Evolutionary conservation across 2,113 vertebrate species (phyloP).

Genomic region (Chlorodrepanis virens): DNA sequence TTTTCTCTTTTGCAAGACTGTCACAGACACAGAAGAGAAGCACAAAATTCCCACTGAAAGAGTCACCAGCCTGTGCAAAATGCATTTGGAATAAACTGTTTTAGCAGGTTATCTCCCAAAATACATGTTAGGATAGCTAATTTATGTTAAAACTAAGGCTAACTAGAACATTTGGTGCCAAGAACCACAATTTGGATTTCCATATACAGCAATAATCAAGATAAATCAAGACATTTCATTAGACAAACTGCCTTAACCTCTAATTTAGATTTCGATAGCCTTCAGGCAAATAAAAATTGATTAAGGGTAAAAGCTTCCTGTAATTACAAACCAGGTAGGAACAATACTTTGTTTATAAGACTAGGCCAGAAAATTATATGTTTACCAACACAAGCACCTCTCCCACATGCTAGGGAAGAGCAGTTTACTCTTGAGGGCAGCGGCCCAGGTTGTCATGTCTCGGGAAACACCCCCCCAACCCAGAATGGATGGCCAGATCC

Average conservation of each 20-base stretch:
- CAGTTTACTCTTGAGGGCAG: background rate
- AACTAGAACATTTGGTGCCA: background rate
- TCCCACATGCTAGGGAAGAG: background rate
- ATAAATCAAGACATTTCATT: background rate
- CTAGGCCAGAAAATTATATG: background rate
- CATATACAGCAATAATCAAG: background rate
- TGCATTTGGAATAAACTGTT: background rate
- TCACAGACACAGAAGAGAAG: background rate
- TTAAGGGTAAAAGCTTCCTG: constrained; percentile 21
- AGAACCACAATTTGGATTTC: background rate
- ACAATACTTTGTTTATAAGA: background rate
- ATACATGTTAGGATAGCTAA: background rate
- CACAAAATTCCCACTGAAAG: background rate
- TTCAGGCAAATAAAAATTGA: background rate
- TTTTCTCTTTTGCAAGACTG: background rate
- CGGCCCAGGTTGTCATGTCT: background rate
- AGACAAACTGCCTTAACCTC: background rate
- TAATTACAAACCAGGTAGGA: background rate
- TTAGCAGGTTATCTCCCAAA: background rate
- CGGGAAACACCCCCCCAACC: fast-evolving
- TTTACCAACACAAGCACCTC: background rate
- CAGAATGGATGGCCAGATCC: fast-evolving
- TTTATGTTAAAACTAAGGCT: background rate
- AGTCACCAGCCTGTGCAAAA: background rate
- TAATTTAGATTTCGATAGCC: background rate